phyloP scores from a whole-genome alignment of 2,797 vertebrate genomes.

The Martes flavigula region DNA sequence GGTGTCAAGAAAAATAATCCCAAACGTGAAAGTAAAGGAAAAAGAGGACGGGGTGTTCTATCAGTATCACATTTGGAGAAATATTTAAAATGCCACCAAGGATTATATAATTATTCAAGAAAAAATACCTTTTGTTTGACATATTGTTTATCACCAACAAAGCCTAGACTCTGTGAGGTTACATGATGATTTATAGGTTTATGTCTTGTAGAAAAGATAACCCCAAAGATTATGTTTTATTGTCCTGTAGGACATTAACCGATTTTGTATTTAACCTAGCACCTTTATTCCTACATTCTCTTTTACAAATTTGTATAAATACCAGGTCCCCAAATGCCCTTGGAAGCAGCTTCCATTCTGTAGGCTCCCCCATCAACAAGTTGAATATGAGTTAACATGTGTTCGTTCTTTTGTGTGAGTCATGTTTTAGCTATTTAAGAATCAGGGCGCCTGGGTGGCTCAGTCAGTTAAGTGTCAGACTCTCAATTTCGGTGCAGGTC shows the following conservation, averaged over 20 bases:
- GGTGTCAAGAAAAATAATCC: background rate
- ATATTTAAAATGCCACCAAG: background rate
- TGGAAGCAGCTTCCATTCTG: background rate
- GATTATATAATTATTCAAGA: background rate
- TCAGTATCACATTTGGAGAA: background rate
- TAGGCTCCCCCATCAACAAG: background rate
- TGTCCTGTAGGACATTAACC: background rate
- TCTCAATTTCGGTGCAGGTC: background rate
- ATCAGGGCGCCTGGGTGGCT: background rate
- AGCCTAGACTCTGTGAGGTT: background rate
- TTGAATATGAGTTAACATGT: background rate
- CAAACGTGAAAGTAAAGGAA: background rate
- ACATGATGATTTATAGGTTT: background rate
- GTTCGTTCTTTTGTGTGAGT: background rate
- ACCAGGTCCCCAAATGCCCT: background rate
- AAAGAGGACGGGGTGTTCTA: background rate
- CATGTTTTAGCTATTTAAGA: constrained; percentile 10
- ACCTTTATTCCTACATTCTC: background rate
- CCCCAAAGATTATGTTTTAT: background rate
- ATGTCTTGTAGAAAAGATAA: constrained; percentile 1
- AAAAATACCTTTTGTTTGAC: background rate
- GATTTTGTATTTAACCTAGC: background rate
- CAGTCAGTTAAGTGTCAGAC: background rate
- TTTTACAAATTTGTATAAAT: background rate
- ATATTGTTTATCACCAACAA: background rate